Base-by-base conservation (phyloP, 2,888 invertebrate species). In the Serripes groenlandicus region DNA sequence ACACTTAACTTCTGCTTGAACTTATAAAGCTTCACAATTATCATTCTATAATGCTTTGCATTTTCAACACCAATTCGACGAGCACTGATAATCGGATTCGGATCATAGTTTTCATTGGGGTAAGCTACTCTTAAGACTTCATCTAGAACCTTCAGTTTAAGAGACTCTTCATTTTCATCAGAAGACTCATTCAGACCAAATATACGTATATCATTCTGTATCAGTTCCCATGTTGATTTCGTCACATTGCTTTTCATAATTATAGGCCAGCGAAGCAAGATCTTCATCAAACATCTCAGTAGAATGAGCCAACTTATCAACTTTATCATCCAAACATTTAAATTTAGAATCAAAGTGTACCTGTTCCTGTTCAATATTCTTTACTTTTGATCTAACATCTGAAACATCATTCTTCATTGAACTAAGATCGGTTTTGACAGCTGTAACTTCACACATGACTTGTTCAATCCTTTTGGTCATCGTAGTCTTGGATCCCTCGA, bases 11-110 rank as follows among this genome's bases (percentile, higher is more conserved):
- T 66, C 9, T 75, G 3, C 4, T 75, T 56, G 34, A n/a, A 26
- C n/a, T 64, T 66, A 23, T n/a, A 30, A 18, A 75, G 54, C 28
- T 75, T 64, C 11, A 49, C 68, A 34, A 75, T 75, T 4, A 75
- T 35, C 75, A 75, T 75, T 56, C 75, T 64, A 32, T n/a, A 15
- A 11, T 68, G n/a, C 32, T 68, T 66, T 11, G 49, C 11, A 9
- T 70, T 2, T 23, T n/a, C 15, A 21, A 11, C 28, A 5, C 58
- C 58, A 23, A 58, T 28, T 58, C 58, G 58, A 11, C 58, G 23
- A 28, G 26, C 58, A 58, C 26, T 58, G 3, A 58, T 3, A 26
- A 58, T 26, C 23, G 58, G 58, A 21, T 58, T 28, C 11, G 11
- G 58, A 26, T 58, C 58, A 58, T 58, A 58, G 26, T 58, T 58